Base-by-base conservation (phyloP, 1,140 invertebrate species). In the Ceratosolen fusciceps region DNA sequence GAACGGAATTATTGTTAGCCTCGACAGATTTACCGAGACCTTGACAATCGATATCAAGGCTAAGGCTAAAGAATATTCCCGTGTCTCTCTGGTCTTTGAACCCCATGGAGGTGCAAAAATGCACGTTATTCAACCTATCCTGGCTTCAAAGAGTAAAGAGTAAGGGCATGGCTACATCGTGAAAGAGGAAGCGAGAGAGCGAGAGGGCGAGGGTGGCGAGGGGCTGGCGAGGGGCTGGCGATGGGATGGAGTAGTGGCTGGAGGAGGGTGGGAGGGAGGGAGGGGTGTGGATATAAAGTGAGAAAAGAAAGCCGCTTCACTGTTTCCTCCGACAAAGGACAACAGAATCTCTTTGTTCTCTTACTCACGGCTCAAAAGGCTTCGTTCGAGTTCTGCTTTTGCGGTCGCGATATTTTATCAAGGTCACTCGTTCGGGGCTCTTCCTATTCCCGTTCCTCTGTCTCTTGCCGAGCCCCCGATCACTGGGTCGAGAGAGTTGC, bases 331-430 rank as follows among this genome's bases (percentile, higher is more conserved):
- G 83, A 87, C 85, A 86, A 86, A 87, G 85, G 84, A 82, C 83
- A 83, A 85, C 84, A 85, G 85, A 87, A 85, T 82, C 82, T 85
- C 86, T 87, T 86, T 87, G 86, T 87, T 86, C 86, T 83, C 84
- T 80, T 77, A 81, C 85, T 82, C 83, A 80, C 79, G 81, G 83
- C 83, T 86, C 84, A 87, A 86, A 84, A 85, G n/a, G n/a, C n/a
- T n/a, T n/a, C 84, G 82, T 84, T 85, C 82, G 74, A 77, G 83
- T 31, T 79, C 39, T 31, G n/a, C 24, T 47, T 62, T 39, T 82
- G 82, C 82, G 83, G 82, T 79, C 84, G 83, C 83, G 83, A 84
- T 85, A 83, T 86, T 87, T 87, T 86, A 86, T 85, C 86, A 88
- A 87, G 87, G 87, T 88, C 87, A 88, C 83, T 86, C 85, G 86